Conservation (phyloP, 92 coral and sea anemone genomes). For the Scolanthus callimorphus region DNA sequence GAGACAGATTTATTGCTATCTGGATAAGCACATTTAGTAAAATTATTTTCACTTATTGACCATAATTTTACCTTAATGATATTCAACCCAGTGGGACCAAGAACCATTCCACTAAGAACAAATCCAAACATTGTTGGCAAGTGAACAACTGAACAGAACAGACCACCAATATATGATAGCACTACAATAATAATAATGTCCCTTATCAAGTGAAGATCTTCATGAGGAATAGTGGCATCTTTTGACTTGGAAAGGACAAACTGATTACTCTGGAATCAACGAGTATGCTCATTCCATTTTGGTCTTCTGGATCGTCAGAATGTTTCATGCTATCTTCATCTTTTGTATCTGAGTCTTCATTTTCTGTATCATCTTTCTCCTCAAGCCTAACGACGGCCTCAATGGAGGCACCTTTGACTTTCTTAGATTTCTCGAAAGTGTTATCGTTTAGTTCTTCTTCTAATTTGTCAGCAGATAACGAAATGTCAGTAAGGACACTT, state of each 20-base stretch:
- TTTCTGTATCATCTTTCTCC: slow-evolving; percentile 8
- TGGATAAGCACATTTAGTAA: no score
- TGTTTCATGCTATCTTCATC: slow-evolving; percentile 2
- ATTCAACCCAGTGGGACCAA: slow-evolving; percentile 92
- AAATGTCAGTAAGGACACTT: slow-evolving; percentile 68
- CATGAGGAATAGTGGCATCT: slow-evolving; percentile 93
- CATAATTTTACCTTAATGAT: slow-evolving; percentile 91
- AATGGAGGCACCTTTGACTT: slow-evolving; percentile 76
- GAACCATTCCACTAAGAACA: slow-evolving; percentile 90
- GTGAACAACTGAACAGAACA: slow-evolving; percentile 65
- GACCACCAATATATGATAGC: slow-evolving; percentile 76
- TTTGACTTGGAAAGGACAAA: slow-evolving; percentile 93
- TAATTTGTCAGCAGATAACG: slow-evolving; percentile 90
- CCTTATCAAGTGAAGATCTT: slow-evolving; percentile 87
- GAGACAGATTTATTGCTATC: no score
- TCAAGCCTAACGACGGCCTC: slow-evolving; percentile 88
- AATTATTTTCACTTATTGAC: no score
- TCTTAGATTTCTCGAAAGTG: slow-evolving; percentile 71
- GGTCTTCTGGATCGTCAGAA: slow-evolving; percentile 30
- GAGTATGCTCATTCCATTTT: slow-evolving; percentile 77
- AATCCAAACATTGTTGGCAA: slow-evolving; percentile 97
- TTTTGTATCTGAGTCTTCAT: slow-evolving; percentile 10
- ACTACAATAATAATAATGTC: slow-evolving; percentile 78
- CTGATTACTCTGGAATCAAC: slow-evolving; percentile 94
- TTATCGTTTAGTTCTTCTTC: slow-evolving; percentile 80